Base-by-base conservation (phyloP, 2,888 invertebrate genomes). In the Caenorhabditis parvicauda region DNA sequence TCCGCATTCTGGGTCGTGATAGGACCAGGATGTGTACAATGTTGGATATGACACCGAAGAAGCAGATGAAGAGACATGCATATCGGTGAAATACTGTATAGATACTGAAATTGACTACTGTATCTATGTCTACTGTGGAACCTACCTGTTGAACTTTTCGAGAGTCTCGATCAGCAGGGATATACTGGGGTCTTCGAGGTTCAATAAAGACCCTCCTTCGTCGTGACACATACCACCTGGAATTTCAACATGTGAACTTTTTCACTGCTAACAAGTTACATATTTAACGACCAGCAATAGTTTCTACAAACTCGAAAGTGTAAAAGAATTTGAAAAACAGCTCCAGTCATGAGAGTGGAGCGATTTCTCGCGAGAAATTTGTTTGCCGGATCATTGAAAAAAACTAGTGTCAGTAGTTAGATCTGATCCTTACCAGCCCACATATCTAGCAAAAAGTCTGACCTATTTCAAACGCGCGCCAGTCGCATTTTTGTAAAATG, bases 51-150 rank as follows among this genome's bases (percentile, higher is more conserved):
- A 75, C 66, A 1, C 75, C 75, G 2, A 66, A 53, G 21, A 74
- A 42, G 51, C 75, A 75, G n/a, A 75, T 71, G 28, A 71, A 50
- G 3, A 67, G 48, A 41, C 72, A 74, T 6, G 69, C 68, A 47
- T 73, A 74, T 29, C 70, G 59, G 49, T 75, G 75, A 46, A 74
- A 65, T 19, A 64, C 55, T 24, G 71, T 71, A 59, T 74, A 75
- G 35, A 72, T 54, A 22, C 70, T 74, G 63, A 37, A 71, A 65
- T 44, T 19, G 35, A 19, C n/a, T 17, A 1, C 4, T 12, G 29
- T 24, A 14, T 39, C 19, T 39, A 39, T 39, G 7, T 39, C n/a
- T 21, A 27, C n/a, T 7, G 27, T 27, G n/a, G 7, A 28, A 4
- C 51, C 45, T 49, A 67, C 70, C 47, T 51, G 41, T 72, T 72